These are phyloP conservation scores for Meloidogyne chitwoodi DNA, from an alignment of 1,140 invertebrate genomes.

Conservation along the genomic window DNA sequence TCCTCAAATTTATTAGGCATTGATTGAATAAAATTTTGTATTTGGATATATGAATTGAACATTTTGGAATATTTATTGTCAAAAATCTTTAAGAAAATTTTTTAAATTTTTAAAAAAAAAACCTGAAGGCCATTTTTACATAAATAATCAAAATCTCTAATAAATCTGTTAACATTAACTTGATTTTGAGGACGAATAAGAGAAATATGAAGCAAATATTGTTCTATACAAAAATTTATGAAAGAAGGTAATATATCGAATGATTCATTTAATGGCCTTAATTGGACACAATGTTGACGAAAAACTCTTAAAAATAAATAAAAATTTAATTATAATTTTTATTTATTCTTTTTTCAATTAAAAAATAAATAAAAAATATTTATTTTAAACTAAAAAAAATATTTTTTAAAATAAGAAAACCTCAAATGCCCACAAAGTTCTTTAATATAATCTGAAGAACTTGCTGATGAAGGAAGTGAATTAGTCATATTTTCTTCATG, in stretches of 20 bases:
- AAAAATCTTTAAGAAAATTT: constrained; percentile 24
- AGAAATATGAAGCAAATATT: constrained; percentile 50
- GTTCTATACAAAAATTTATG: constrained; percentile 52
- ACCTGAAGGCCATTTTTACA: constrained; percentile 39
- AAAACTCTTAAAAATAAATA: constrained; percentile 41
- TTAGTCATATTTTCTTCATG: constrained; percentile 43
- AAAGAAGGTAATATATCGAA: constrained; percentile 46
- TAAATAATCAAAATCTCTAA: constrained; percentile 36
- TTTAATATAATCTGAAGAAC: constrained; percentile 45
- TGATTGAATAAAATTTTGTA: constrained; percentile 31
- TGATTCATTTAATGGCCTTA: constrained; percentile 44
- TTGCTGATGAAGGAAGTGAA: constrained; percentile 8
- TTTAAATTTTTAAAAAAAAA: constrained; percentile 1
- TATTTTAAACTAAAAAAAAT: background rate
- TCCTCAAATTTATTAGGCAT: constrained; percentile 13
- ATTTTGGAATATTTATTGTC: constrained; percentile 45
- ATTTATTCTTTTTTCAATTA: too few species aligned
- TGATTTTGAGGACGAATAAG: constrained; percentile 41
- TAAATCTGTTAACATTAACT: constrained; percentile 24
- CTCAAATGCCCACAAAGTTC: constrained; percentile 53
- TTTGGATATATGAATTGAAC: constrained; percentile 27
- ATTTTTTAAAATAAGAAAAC: constrained; percentile 11
- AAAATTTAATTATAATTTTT: too few species aligned
- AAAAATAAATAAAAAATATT: too few species aligned
- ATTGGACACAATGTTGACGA: constrained; percentile 33